A percentile compares a stretch with the other conserved stretches of the same genome.
These are phyloP conservation scores for Oreortyx pictus DNA, from an alignment of 2,797 vertebrate genomes.

Conservation along the genomic window DNA sequence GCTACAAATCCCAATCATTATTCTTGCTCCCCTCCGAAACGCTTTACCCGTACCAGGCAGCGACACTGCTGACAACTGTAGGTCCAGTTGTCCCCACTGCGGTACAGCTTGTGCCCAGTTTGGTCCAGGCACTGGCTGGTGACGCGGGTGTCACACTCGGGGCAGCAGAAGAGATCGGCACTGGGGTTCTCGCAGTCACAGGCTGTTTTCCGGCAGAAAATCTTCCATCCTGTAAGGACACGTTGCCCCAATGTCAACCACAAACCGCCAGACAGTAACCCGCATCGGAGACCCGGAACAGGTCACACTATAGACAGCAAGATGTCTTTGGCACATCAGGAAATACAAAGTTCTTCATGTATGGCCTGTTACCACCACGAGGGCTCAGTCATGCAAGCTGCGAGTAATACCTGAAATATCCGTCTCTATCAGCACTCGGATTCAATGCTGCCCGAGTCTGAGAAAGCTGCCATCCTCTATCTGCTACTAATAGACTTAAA, in stretches of 20 bases:
- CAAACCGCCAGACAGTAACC: too few relatives aligned
- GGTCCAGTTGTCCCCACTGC: constrained; percentile 91
- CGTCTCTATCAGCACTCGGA: background rate
- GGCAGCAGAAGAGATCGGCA: constrained; percentile 92
- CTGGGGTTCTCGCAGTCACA: constrained; percentile 89
- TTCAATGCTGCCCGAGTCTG: background rate
- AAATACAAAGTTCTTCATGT: accelerated
- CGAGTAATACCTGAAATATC: background rate
- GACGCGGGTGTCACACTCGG: constrained; percentile 90
- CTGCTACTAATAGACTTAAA: background rate
- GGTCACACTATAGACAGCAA: background rate
- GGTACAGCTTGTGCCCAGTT: constrained; percentile 87
- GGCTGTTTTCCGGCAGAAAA: constrained; percentile 76
- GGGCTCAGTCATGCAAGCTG: background rate
- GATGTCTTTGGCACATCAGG: too few relatives aligned
- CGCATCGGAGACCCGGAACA: background rate
- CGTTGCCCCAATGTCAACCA: too few relatives aligned
- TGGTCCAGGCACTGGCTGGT: constrained; percentile 94
- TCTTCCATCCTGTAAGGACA: too few relatives aligned
- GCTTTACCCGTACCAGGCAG: constrained; percentile 85
- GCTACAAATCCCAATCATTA: background rate
- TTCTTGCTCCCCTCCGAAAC: accelerated
- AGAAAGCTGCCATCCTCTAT: background rate
- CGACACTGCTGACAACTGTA: constrained; percentile 93
- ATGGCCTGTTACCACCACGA: accelerated